Evolutionary conservation across 2,113 vertebrate species (phyloP), one percentile per base, ranked within the genome.

Genomic region (Pseudorhombus dupliciocellatus): DNA sequence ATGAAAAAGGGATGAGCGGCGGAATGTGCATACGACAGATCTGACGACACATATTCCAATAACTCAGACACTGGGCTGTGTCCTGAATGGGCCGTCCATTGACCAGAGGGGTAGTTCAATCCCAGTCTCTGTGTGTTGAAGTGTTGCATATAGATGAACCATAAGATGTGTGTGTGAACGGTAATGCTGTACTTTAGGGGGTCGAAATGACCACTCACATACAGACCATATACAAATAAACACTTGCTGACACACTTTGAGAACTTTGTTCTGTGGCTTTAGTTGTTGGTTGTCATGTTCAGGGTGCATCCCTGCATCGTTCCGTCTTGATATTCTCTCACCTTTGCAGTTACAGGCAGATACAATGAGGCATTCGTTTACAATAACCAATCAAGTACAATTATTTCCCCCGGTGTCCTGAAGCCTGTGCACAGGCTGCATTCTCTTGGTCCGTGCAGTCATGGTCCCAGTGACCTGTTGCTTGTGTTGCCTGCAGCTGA

Each of bases 391-490:
- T 31, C 37, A 31, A 37, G 34, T 11, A 37, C 9, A 37, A 37
- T 37, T 37, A 12, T 37, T 37, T 4, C 34, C 34, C 34, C 34
- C 11, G 9, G 34, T 66, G 54, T 70, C 20, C 48, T 62, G 40
- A 30, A n/a, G n/a, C 15, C n/a, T 7, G 14, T 67, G 58, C 57
- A 51, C 51, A 31, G 11, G 59, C 28, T 50, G 9, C 40, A 30
- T 48, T 24, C 26, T 54, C 10, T 10, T 28, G 24, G 46, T 30
- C 46, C 24, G 51, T 15, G 31, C 26, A 37, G 3, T 30, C 28
- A 42, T 31, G 30, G 22, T 8, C 40, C 37, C 34, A 62, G 26
- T 5, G 16, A 75, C 70, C 57, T 82, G 69, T 77, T 82, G 79
- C 62, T 55, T 21, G 20, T 52, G 64, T 54, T 65, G 63, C 56